Conservation (phyloP, 2,888 invertebrate species). For the Mythimna vitellina region DNA sequence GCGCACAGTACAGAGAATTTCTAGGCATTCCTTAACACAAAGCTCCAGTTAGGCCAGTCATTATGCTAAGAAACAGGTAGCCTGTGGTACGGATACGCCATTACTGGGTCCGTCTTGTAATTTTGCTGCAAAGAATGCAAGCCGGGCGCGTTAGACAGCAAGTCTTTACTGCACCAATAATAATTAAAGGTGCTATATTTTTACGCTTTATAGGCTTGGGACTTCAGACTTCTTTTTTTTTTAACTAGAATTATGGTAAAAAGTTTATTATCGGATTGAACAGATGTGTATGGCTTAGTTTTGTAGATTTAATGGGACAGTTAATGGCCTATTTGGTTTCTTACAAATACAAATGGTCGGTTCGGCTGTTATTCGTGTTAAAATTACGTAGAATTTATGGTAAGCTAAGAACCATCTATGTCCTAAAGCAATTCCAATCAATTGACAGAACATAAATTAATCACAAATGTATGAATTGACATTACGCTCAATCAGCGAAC, state of each 20-base stretch:
- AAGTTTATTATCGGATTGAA: conserved; percentile 22
- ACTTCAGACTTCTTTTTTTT: conserved; percentile 9
- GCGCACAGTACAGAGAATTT: conserved; percentile 44
- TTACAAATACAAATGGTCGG: conserved; percentile 1
- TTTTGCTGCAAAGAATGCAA: conserved; percentile 58
- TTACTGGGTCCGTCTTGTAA: conserved; percentile 57
- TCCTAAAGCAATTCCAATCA: neutral
- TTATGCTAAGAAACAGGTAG: conserved; percentile 83
- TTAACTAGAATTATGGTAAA: conserved; percentile 25
- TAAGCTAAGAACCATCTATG: neutral
- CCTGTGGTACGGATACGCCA: conserved; percentile 59
- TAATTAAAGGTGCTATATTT: conserved; percentile 58
- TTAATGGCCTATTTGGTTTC: conserved; percentile 12
- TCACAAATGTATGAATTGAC: conserved; percentile 6
- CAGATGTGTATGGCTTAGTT: conserved; percentile 33
- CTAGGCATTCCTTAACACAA: conserved; percentile 76
- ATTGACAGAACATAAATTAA: neutral
- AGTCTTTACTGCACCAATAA: conserved; percentile 53
- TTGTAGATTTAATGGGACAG: conserved; percentile 22
- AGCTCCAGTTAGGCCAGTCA: conserved; percentile 82
- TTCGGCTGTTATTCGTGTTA: neutral
- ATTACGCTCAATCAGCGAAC: neutral
- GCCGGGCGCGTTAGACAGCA: conserved; percentile 39
- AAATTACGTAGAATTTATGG: too few species aligned
- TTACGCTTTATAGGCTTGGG: conserved; percentile 41